Conservation (phyloP, 2,797 vertebrate species). For the Sebastes steindachneri region DNA sequence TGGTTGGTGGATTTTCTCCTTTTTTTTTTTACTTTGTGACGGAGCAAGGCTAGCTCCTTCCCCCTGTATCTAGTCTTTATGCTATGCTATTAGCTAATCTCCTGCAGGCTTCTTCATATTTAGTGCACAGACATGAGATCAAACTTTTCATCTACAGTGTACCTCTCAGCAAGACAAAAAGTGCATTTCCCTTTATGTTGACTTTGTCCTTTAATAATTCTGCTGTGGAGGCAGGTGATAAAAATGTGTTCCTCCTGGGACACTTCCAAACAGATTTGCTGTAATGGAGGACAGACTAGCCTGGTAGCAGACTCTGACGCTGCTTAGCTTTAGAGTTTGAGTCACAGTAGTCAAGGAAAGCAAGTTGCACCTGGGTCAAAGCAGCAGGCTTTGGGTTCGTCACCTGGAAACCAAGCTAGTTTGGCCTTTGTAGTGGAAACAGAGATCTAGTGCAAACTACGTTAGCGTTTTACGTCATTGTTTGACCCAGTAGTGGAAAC, state of each 20-base stretch:
- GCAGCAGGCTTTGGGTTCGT: background rate
- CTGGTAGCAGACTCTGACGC: background rate
- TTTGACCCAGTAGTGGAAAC: background rate
- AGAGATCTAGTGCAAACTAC: background rate
- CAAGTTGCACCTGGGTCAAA: background rate
- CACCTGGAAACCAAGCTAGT: background rate
- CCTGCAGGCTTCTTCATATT: no score
- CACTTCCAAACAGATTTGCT: background rate
- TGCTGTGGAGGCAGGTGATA: background rate
- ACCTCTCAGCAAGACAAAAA: background rate
- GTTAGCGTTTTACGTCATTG: background rate
- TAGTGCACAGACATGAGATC: background rate
- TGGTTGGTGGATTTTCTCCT: background rate
- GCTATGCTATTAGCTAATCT: background rate
- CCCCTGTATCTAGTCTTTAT: no score
- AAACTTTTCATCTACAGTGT: background rate
- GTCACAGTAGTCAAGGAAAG: background rate
- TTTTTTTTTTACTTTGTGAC: background rate
- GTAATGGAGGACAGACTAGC: background rate
- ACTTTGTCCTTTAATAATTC: background rate
- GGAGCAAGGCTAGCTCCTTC: background rate
- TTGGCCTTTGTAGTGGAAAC: constrained; percentile 2
- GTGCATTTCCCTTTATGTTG: background rate
- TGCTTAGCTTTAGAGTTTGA: background rate
- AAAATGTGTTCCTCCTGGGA: background rate